A percentile compares a stretch with the other conserved stretches of the same genome.
Conservation (phyloP, 2,797 vertebrate genomes). For the Botia kubotai region DNA sequence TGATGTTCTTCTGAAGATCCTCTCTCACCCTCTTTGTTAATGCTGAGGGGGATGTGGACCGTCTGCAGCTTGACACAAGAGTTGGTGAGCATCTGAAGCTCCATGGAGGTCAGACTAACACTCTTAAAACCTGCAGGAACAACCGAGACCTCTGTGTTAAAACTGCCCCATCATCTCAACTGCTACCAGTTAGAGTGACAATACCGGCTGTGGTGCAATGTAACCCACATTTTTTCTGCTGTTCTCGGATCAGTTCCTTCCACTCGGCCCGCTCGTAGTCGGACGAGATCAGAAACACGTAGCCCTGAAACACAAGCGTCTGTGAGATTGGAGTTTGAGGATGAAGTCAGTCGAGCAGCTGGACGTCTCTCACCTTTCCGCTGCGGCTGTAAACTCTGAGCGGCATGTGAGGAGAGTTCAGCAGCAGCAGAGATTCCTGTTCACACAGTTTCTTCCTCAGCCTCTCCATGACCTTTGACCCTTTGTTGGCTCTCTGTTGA, state of each 20-base stretch:
- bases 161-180: neutral
- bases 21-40: slow-evolving; percentile 91
- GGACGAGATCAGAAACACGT: slow-evolving; percentile 92
- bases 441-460: slow-evolving; percentile 96
- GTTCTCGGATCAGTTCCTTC: slow-evolving; percentile 93
- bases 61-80: slow-evolving; percentile 98
- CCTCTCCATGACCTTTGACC: slow-evolving; percentile 91
- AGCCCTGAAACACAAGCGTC: slow-evolving; percentile 78
- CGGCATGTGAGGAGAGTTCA: slow-evolving; percentile 93
- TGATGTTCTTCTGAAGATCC: too few species aligned
- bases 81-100: slow-evolving; percentile 97
- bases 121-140: slow-evolving; percentile 87
- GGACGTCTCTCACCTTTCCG: slow-evolving; percentile 84
- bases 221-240: slow-evolving; percentile 96
- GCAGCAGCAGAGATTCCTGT: slow-evolving; percentile 91
- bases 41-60: slow-evolving; percentile 92
- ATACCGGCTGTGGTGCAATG: neutral
- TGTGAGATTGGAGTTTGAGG: neutral
- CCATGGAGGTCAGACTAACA: slow-evolving; percentile 90
- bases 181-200: neutral
- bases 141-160: slow-evolving; percentile 11
- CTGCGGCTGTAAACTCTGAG: slow-evolving; percentile 91
- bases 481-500: slow-evolving; percentile 92
- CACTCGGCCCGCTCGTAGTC: slow-evolving; percentile 97
- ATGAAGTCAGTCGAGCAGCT: neutral